A percentile compares a stretch with the other conserved stretches of the same genome.
Conservation (phyloP, 2,797 vertebrate species). For the Pangasius mekongensis region DNA sequence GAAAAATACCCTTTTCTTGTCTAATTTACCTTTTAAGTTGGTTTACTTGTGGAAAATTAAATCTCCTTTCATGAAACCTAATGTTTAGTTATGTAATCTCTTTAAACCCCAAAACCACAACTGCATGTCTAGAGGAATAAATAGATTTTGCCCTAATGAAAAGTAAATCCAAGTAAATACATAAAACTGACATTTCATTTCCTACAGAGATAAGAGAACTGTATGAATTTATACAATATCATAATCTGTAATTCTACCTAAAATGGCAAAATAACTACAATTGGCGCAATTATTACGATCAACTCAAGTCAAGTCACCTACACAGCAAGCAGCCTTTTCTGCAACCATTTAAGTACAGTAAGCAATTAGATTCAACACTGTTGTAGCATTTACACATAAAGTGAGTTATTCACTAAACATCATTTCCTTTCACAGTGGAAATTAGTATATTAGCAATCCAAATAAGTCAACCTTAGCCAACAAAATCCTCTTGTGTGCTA, state of each 20-base stretch:
- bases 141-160: background rate
- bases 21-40: constrained; percentile 31
- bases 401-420: constrained; percentile 29
- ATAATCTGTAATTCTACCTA: background rate
- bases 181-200: background rate
- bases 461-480: background rate
- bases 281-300: background rate
- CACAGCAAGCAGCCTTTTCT: constrained; percentile 14
- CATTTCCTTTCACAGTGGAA: constrained; percentile 28
- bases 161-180: background rate
- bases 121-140: background rate
- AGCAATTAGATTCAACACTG: background rate
- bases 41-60: constrained; percentile 23
- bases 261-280: background rate
- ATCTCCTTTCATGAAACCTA: constrained; percentile 13
- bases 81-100: constrained; percentile 12
- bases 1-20: constrained; percentile 29
- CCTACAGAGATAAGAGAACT: background rate
- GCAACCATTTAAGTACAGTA: constrained; percentile 5
- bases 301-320: background rate
- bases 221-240: background rate
- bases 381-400: constrained; percentile 9
- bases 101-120: background rate
- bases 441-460: constrained; percentile 24
- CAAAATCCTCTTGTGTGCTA: constrained; percentile 19